Percentiles rank a stretch among this genome's conserved stretches.
These are phyloP conservation scores for Ceryle rudis DNA, from an alignment of 2,797 vertebrate genomes.

Conservation along the genomic window DNA sequence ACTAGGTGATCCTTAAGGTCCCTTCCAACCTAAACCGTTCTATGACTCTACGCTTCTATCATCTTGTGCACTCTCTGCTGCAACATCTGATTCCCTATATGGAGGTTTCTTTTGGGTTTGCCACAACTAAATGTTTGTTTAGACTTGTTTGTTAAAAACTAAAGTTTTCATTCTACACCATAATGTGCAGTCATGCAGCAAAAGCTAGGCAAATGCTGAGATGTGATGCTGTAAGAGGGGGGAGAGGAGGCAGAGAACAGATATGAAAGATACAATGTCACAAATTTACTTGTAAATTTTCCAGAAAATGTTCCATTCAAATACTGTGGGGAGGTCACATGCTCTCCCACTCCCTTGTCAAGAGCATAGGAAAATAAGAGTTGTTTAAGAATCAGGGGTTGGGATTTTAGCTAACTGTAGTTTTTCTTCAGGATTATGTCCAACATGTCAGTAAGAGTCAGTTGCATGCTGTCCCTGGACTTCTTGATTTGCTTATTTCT, in stretches of 20 bases:
- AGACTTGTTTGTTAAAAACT: not conserved
- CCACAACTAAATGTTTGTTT: not conserved
- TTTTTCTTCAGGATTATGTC: not conserved
- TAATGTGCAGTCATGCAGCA: not conserved
- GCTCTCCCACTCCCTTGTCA: not conserved
- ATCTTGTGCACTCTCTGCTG: not conserved
- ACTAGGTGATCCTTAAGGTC: not conserved
- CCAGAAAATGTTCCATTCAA: not conserved
- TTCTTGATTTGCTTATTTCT: not conserved
- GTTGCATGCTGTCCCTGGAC: not conserved
- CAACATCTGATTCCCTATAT: not conserved
- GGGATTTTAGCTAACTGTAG: not conserved
- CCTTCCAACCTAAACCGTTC: not conserved
- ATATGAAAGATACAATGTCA: not conserved
- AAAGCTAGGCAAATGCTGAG: not conserved
- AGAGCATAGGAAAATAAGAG: not conserved
- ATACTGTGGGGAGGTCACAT: not conserved
- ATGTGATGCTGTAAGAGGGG: not conserved
- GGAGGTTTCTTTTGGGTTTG: not conserved
- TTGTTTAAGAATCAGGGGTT: not conserved
- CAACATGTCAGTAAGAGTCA: not conserved
- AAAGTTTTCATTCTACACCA: not conserved
- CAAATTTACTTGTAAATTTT: not conserved
- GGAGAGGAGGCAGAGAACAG: not conserved
- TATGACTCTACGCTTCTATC: not conserved